Percentiles rank a stretch among this genome's conserved stretches.
Conservation (phyloP, 2,113 vertebrate genomes). For the Climacteris rufus region DNA sequence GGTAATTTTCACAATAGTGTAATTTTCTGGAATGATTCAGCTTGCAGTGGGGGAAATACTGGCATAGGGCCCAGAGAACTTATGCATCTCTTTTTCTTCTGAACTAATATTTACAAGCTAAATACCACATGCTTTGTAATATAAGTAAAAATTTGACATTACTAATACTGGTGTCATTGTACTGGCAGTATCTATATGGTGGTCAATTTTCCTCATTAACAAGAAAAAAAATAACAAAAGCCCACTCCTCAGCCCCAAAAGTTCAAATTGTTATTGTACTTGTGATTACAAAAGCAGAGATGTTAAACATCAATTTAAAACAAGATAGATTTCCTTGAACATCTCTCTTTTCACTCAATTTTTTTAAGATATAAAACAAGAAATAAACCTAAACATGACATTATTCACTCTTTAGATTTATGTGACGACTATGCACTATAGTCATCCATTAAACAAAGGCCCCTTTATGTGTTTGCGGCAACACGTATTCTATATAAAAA, state of each 20-base stretch:
- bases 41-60: neutral
- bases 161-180: neutral
- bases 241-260: neutral
- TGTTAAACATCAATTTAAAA: neutral
- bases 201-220: neutral
- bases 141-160: neutral
- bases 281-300: neutral
- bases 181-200: neutral
- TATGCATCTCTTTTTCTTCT: neutral
- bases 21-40: conserved; percentile 49
- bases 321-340: neutral
- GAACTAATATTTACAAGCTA: conserved; percentile 43
- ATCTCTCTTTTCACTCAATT: neutral
- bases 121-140: neutral
- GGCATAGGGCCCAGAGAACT: conserved; percentile 27
- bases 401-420: neutral
- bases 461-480: neutral
- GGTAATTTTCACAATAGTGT: conserved; percentile 1
- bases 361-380: neutral
- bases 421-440: neutral
- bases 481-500: rapidly evolving
- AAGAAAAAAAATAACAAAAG: neutral
- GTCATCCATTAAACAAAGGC: neutral
- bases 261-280: neutral
- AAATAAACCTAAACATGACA: neutral